Evolutionary conservation across 2,797 vertebrate species (phyloP).

Genomic region (Sebastes nivosus): DNA sequence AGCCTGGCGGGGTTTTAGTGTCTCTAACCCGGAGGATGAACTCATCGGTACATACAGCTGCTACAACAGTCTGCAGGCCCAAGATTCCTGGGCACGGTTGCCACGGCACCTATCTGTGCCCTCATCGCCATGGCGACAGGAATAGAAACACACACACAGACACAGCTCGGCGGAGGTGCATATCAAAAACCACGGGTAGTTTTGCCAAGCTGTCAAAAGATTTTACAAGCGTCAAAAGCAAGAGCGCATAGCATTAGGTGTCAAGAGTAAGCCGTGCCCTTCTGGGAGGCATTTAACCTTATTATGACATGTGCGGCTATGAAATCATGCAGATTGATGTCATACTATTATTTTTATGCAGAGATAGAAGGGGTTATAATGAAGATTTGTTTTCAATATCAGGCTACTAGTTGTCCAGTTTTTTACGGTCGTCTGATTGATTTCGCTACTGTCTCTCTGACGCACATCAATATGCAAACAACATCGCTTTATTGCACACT

Average conservation of each 20-base stretch:
- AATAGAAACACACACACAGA: constrained; percentile 55
- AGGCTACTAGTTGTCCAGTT: constrained; percentile 15
- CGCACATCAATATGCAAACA: constrained; percentile 12
- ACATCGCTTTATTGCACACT: not conserved
- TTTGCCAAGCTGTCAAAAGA: constrained; percentile 46
- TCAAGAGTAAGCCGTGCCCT: constrained; percentile 37
- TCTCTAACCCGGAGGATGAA: constrained; percentile 70
- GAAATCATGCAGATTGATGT: constrained; percentile 23
- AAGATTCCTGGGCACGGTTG: constrained; percentile 58
- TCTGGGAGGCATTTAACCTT: constrained; percentile 58
- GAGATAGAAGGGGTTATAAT: not conserved
- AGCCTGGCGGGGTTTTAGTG: constrained; percentile 40
- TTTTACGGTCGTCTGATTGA: constrained; percentile 55
- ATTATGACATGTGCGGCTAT: constrained; percentile 14
- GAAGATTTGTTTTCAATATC: constrained; percentile 23
- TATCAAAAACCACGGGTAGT: constrained; percentile 5
- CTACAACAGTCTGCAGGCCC: constrained; percentile 33
- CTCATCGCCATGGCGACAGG: constrained; percentile 46
- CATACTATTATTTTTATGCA: constrained; percentile 56
- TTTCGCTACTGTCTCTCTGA: not conserved
- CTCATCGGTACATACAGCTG: constrained; percentile 74
- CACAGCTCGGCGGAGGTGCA: constrained; percentile 2
- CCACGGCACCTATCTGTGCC: constrained; percentile 62
- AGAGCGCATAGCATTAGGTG: not conserved
- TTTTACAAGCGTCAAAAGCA: constrained; percentile 32